Conservation (phyloP, 2,888 invertebrate species). For the Ichneumoninae sp. region DNA sequence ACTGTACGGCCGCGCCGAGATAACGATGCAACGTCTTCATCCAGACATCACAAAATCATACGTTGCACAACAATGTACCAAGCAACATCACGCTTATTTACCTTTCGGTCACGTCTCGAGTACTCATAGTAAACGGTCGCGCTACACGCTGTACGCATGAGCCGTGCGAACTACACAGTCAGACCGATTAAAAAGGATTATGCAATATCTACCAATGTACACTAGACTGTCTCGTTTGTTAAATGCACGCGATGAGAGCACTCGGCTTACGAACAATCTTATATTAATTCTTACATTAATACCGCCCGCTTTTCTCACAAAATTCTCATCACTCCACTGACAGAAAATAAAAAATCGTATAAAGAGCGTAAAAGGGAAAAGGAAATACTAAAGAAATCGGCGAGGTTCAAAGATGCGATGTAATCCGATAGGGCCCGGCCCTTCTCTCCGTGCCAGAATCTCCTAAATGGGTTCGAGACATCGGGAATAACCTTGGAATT, state of each 20-base stretch:
- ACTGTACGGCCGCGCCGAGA: no score
- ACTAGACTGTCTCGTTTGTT: not conserved
- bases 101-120: not conserved
- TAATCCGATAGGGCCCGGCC: conserved; percentile 68
- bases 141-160: not conserved
- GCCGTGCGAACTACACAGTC: not conserved
- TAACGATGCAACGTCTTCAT: not conserved
- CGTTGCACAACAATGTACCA: not conserved
- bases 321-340: not conserved
- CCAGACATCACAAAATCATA: not conserved
- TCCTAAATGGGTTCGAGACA: conserved; percentile 70
- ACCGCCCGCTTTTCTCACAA: not conserved
- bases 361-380: conserved; percentile 26
- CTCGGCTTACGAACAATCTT: conserved; percentile 8
- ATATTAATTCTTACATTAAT: not conserved
- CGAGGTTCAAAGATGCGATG: conserved; percentile 61
- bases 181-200: not conserved
- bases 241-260: not conserved
- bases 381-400: conserved; percentile 37
- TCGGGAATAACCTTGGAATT: conserved; percentile 75
- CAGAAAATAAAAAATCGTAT: not conserved
- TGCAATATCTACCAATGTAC: not conserved
- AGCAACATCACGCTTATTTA: not conserved
- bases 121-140: not conserved
- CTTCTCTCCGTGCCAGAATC: not conserved